phyloP scores from a whole-genome alignment of 2,888 invertebrate species.

The Nudaria mundana region DNA sequence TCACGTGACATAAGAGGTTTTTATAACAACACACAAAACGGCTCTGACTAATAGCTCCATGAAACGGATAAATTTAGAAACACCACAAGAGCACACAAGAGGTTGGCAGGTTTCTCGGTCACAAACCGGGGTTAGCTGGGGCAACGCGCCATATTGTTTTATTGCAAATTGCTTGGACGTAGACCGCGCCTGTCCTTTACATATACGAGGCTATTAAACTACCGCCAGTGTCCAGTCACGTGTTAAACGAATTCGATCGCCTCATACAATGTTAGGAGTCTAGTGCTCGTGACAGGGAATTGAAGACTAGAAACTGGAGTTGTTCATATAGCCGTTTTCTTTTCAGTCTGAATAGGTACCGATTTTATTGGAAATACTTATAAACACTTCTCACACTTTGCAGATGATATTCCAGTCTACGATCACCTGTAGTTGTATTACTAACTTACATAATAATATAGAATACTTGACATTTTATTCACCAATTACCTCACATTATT shows the following conservation, averaged over 20 bases:
- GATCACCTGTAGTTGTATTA: too few species aligned
- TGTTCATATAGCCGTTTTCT: slow-evolving; percentile 29
- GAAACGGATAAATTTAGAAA: slow-evolving; percentile 54
- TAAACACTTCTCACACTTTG: too few species aligned
- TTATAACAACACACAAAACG: slow-evolving; percentile 55
- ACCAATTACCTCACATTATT: too few species aligned
- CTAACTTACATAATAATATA: too few species aligned
- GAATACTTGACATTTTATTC: too few species aligned
- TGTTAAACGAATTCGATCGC: slow-evolving; percentile 78
- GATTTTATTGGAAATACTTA: too few species aligned
- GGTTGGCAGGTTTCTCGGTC: slow-evolving; percentile 44
- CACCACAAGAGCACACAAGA: too few species aligned
- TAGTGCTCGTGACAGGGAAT: slow-evolving; percentile 47
- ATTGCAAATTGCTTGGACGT: slow-evolving; percentile 80
- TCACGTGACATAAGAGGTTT: slow-evolving; percentile 9
- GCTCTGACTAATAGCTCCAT: slow-evolving; percentile 54
- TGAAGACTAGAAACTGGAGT: slow-evolving; percentile 38
- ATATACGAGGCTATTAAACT: slow-evolving; percentile 79
- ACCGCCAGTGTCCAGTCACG: slow-evolving; percentile 74
- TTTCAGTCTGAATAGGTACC: slow-evolving; percentile 29
- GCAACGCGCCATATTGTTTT: slow-evolving; percentile 74
- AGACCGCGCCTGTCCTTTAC: slow-evolving; percentile 77
- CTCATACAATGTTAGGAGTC: slow-evolving; percentile 63
- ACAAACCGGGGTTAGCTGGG: slow-evolving; percentile 53
- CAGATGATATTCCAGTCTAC: too few species aligned